phyloP scores from a whole-genome alignment of 1,140 invertebrate genomes.

The Mercenaria mercenaria region DNA sequence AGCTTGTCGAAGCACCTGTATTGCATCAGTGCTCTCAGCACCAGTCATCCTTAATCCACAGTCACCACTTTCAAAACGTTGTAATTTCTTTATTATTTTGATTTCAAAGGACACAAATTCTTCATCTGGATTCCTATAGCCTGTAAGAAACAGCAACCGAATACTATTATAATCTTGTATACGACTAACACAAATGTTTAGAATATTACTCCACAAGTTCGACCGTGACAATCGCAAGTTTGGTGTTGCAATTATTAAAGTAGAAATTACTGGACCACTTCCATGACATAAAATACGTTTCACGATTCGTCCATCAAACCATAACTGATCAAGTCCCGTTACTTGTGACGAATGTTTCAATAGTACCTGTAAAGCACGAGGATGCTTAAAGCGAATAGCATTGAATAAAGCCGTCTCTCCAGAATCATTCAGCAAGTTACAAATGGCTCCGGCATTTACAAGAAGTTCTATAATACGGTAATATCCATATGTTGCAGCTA shows the following conservation, averaged over 20 bases:
- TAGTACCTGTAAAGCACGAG: background rate
- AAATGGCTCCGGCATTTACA: background rate
- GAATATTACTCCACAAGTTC: background rate
- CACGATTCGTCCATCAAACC: background rate
- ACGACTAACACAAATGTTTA: background rate
- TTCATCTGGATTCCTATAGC: background rate
- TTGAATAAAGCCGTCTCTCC: background rate
- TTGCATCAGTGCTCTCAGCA: background rate
- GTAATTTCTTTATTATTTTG: background rate
- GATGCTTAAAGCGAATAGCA: slow-evolving; percentile 1
- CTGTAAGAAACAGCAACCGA: background rate
- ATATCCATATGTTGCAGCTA: slow-evolving; percentile 1
- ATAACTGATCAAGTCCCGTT: background rate
- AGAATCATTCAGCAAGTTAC: background rate
- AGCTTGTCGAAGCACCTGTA: background rate
- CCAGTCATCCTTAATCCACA: background rate
- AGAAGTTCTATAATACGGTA: background rate
- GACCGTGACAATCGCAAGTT: background rate
- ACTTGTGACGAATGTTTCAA: background rate
- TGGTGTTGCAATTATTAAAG: background rate
- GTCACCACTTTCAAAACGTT: background rate
- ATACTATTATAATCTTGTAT: background rate
- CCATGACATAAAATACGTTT: background rate
- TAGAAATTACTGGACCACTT: background rate
- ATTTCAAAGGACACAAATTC: background rate